phyloP scores from a whole-genome alignment of 2,113 vertebrate species.

The Maccullochella peelii region DNA sequence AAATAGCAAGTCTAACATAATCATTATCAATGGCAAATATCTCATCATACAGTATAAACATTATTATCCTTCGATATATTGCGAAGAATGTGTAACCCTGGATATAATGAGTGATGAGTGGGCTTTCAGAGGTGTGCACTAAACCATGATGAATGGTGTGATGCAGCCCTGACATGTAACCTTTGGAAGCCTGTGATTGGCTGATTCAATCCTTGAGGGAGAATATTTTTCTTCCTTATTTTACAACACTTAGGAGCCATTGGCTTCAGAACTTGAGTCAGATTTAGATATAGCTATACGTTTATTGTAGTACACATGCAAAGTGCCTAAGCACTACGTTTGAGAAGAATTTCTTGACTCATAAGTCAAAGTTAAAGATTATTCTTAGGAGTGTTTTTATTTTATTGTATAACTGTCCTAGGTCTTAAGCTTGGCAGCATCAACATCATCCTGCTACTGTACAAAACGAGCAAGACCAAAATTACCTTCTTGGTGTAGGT shows the following conservation, averaged over 20 bases:
- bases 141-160: conserved; percentile 17
- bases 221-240: conserved; percentile 8
- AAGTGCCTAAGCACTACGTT: neutral
- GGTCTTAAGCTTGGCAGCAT: neutral
- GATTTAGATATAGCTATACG: conserved; percentile 8
- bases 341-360: neutral
- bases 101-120: conserved; percentile 1
- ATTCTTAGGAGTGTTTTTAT: neutral
- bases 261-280: conserved; percentile 13
- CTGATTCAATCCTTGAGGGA: conserved; percentile 16
- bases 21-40: neutral
- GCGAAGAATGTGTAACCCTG: neutral
- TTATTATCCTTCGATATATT: neutral
- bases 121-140: conserved; percentile 14
- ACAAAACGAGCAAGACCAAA: neutral
- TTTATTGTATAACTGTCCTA: neutral
- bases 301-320: conserved; percentile 7
- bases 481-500: conserved; percentile 8
- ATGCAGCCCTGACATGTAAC: conserved; percentile 19
- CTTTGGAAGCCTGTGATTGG: conserved; percentile 6
- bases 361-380: neutral
- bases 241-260: neutral
- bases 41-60: neutral
- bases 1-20: neutral
- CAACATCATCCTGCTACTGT: neutral